Percentiles rank a stretch among this genome's conserved stretches.
phyloP scores from a whole-genome alignment of 1,140 invertebrate genomes.

The Octopus sinensis region DNA sequence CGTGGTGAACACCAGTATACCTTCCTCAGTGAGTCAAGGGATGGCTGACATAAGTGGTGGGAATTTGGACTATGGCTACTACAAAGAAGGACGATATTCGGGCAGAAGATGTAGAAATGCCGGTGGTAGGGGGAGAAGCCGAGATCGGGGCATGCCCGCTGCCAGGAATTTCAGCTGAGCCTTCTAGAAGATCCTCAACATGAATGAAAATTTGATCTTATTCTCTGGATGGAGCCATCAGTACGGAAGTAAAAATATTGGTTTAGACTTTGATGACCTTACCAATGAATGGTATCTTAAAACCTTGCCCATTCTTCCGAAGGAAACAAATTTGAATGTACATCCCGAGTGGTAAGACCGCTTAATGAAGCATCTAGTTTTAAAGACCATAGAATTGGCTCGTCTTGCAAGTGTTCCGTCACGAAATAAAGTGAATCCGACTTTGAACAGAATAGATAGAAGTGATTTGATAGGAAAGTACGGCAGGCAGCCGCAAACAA shows the following conservation, averaged over 20 bases:
- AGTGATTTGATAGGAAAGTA: constrained; percentile 36
- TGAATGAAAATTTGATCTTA: too few relatives aligned
- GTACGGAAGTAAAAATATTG: too few relatives aligned
- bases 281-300: too few relatives aligned
- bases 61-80: background rate
- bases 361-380: constrained; percentile 23
- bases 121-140: background rate
- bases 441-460: constrained; percentile 39
- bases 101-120: background rate
- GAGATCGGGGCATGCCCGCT: background rate
- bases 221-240: too few relatives aligned
- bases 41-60: background rate
- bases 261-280: too few relatives aligned
- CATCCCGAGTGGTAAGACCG: constrained; percentile 11
- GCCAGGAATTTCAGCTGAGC: background rate
- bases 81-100: background rate
- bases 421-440: constrained; percentile 44
- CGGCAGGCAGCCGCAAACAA: constrained; percentile 33
- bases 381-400: constrained; percentile 40
- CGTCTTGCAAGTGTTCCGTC: constrained; percentile 36
- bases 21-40: background rate
- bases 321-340: background rate
- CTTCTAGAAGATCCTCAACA: too few relatives aligned
- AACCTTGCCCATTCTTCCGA: too few relatives aligned
- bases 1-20: background rate